Conservation (phyloP, 2,797 vertebrate species). For the Tokudaia tokunoshimensis region DNA sequence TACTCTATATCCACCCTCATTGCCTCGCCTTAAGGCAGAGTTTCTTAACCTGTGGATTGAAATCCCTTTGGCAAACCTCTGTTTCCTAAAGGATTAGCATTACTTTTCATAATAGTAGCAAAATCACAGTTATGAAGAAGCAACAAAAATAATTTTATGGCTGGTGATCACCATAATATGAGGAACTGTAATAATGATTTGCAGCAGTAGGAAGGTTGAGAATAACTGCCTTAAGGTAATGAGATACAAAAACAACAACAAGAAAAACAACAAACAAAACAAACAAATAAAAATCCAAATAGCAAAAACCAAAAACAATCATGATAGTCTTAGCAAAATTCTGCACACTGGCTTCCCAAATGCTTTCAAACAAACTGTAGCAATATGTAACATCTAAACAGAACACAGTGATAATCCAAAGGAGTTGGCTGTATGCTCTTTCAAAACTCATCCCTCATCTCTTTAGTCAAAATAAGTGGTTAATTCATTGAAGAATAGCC, state of each 20-base stretch:
- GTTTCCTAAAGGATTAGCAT: not conserved
- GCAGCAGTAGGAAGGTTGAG: not conserved
- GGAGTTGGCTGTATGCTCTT: not conserved
- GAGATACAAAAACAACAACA: not conserved
- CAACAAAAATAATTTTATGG: not conserved
- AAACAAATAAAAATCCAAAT: too few species aligned
- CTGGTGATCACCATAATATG: not conserved
- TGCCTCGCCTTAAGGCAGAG: not conserved
- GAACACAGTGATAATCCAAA: not conserved
- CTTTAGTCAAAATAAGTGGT: not conserved
- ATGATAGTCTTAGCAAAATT: not conserved
- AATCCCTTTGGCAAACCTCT: not conserved
- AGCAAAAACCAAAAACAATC: not conserved
- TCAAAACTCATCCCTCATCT: not conserved
- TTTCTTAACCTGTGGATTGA: not conserved
- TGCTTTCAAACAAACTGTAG: not conserved
- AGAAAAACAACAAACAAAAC: not conserved
- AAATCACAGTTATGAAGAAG: not conserved
- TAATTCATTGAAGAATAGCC: not conserved
- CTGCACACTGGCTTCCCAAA: not conserved
- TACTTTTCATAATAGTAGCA: not conserved
- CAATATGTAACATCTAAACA: not conserved
- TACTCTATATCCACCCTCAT: too few species aligned
- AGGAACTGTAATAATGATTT: not conserved
- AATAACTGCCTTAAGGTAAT: not conserved